Percentiles rank a stretch among this genome's conserved stretches.
These are phyloP conservation scores for Octonoba sinensis DNA, from an alignment of 2,888 invertebrate genomes.

Conservation along the genomic window DNA sequence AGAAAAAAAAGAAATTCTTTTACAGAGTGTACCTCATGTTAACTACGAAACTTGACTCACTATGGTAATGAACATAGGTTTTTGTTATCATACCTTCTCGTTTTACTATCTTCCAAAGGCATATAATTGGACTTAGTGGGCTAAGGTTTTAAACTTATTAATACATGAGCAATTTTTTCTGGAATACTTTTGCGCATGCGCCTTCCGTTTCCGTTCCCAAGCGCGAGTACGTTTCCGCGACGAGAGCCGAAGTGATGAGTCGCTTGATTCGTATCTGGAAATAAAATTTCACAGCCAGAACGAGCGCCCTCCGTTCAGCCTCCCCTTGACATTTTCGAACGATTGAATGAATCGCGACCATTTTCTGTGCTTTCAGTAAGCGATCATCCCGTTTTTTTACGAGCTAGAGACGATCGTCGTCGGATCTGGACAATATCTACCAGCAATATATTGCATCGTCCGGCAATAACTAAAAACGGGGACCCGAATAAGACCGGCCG, in stretches of 20 bases:
- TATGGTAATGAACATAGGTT: no score
- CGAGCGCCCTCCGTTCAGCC: not conserved
- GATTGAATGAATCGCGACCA: constrained; percentile 48
- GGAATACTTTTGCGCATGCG: not conserved
- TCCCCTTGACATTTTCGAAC: constrained; percentile 25
- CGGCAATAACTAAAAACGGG: constrained; percentile 45
- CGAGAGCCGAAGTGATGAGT: not conserved
- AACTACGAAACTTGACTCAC: no score
- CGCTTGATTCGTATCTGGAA: not conserved
- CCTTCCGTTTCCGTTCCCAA: not conserved
- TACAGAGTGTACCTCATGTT: no score
- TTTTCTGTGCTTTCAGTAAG: constrained; percentile 48
- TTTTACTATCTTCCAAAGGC: no score
- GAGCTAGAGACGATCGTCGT: constrained; percentile 27
- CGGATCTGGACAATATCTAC: constrained; percentile 50
- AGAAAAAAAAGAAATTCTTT: no score
- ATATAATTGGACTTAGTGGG: no score
- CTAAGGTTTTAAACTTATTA: no score
- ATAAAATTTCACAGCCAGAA: not conserved
- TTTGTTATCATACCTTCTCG: no score
- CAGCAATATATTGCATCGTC: constrained; percentile 40
- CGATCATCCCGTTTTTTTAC: constrained; percentile 50
- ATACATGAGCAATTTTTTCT: not conserved
- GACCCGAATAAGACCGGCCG: constrained; percentile 10
- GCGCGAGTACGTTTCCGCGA: no score